A percentile compares a stretch with the other conserved stretches of the same genome.
Evolutionary conservation across 2,113 vertebrate species (phyloP).

Genomic region (Ptilorrhoa leucosticta): DNA sequence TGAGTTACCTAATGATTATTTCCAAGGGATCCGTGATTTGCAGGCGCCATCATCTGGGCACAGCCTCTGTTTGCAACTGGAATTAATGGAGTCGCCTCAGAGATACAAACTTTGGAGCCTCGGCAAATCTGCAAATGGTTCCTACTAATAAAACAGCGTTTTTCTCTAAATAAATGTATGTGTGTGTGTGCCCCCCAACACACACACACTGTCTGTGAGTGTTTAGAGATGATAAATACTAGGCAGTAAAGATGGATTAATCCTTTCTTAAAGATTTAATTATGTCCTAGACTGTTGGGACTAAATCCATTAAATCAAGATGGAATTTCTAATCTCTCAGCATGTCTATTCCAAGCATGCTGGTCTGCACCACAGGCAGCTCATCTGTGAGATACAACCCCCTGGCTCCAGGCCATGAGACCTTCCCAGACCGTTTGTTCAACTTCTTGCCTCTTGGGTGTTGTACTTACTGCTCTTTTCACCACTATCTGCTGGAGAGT

Average conservation of each 20-base stretch:
- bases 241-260: neutral
- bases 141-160: neutral
- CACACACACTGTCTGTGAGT: neutral
- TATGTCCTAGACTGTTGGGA: neutral
- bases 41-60: constrained; percentile 62
- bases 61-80: neutral
- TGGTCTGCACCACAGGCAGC: neutral
- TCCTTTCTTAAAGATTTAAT: neutral
- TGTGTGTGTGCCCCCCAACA: rapidly evolving
- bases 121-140: neutral
- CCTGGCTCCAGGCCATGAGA: neutral
- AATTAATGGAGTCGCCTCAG: rapidly evolving
- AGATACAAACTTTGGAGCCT: neutral
- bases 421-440: neutral
- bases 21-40: constrained; percentile 36
- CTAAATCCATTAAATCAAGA: neutral
- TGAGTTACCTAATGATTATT: neutral
- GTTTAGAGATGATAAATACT: neutral
- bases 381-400: neutral
- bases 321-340: neutral
- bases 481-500: neutral
- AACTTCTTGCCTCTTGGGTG: neutral
- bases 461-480: neutral
- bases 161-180: neutral
- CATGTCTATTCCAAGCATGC: neutral